Conservation (phyloP, 2,888 invertebrate genomes). For the Thecocarcelia acutangulata region DNA sequence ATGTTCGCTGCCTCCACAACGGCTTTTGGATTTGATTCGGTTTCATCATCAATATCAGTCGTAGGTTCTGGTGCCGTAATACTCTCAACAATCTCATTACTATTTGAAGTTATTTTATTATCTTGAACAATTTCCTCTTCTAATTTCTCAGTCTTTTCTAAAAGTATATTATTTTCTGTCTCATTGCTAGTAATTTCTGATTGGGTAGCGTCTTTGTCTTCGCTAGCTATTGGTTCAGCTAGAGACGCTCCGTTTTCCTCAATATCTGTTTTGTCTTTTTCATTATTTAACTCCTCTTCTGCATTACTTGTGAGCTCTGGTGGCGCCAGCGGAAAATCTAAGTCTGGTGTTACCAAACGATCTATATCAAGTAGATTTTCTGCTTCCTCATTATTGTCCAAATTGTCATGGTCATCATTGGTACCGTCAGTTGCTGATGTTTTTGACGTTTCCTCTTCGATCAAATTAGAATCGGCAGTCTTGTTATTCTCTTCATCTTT, state of each 20-base stretch:
- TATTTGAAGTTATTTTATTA: conserved; percentile 38
- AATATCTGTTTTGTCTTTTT: background rate
- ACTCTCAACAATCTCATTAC: background rate
- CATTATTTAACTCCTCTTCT: background rate
- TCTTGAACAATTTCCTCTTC: conserved; percentile 37
- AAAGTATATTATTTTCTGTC: conserved; percentile 1
- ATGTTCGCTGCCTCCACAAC: background rate
- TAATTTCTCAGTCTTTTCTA: conserved; percentile 43
- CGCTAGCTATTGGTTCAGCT: background rate
- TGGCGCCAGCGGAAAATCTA: background rate
- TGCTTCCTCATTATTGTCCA: background rate
- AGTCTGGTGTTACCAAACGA: background rate
- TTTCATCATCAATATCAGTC: background rate
- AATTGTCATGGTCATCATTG: background rate
- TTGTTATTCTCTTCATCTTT: conserved; percentile 22
- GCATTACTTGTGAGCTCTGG: background rate
- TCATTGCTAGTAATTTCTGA: conserved; percentile 11
- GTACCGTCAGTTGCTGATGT: background rate
- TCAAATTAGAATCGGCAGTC: background rate
- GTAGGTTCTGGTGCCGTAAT: background rate
- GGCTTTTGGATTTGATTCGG: background rate
- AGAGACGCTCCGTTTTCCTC: background rate
- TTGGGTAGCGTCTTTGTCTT: background rate
- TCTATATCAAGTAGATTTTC: conserved; percentile 6
- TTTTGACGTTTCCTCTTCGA: conserved; percentile 2